These are phyloP conservation scores for Microtus pennsylvanicus DNA, from an alignment of 2,113 vertebrate genomes.

Conservation along the genomic window DNA sequence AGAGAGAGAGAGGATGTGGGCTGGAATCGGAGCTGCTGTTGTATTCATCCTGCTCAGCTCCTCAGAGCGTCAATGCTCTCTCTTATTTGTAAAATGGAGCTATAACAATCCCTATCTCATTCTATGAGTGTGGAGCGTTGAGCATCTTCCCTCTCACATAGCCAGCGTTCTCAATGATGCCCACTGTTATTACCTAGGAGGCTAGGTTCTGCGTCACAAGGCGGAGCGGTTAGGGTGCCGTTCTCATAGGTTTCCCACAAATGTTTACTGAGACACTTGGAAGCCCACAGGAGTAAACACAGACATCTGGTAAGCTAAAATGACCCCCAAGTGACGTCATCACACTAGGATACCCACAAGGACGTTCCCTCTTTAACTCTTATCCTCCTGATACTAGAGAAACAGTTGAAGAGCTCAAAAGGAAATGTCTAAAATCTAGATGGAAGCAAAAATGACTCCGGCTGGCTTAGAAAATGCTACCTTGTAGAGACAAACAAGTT, in stretches of 20 bases:
- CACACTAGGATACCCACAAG: not conserved
- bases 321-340: constrained; percentile 21
- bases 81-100: constrained; percentile 16
- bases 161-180: not conserved
- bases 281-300: not conserved
- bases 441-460: not conserved
- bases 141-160: not conserved
- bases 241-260: not conserved
- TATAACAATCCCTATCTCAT: not conserved
- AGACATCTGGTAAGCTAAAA: not conserved
- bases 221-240: not conserved
- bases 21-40: not conserved
- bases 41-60: not conserved
- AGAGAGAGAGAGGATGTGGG: not conserved
- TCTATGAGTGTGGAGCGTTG: not conserved
- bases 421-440: not conserved
- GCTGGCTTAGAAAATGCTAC: not conserved
- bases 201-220: not conserved
- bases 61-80: not conserved
- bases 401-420: constrained; percentile 25
- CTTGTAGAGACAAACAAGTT: not conserved
- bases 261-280: not conserved
- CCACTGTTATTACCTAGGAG: not conserved
- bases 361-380: not conserved
- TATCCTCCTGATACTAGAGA: not conserved